phyloP scores from a whole-genome alignment of 2,888 invertebrate species.

The Alloscopus bannaensis region DNA sequence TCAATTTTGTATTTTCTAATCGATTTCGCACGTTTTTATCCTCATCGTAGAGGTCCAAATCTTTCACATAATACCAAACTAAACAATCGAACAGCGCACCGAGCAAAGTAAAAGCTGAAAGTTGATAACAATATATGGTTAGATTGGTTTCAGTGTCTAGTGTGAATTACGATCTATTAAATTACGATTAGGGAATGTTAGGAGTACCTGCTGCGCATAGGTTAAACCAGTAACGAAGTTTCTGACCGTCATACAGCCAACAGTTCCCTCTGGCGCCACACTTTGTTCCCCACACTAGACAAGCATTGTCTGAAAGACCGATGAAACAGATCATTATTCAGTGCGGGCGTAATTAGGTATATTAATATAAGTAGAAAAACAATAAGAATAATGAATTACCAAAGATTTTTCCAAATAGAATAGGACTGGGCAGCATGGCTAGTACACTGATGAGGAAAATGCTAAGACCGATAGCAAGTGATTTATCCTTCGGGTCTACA shows the following conservation, averaged over 20 bases:
- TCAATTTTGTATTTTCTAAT: slow-evolving; percentile 46
- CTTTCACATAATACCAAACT: slow-evolving; percentile 76
- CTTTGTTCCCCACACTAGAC: slow-evolving; percentile 85
- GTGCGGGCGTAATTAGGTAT: not conserved
- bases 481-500: slow-evolving; percentile 80
- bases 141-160: not conserved
- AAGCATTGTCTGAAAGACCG: slow-evolving; percentile 79
- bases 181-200: not conserved
- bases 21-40: slow-evolving; percentile 66
- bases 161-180: not conserved
- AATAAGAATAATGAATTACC: slow-evolving; percentile 74
- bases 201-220: slow-evolving; percentile 79
- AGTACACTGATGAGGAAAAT: slow-evolving; percentile 81
- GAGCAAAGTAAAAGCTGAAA: slow-evolving; percentile 75
- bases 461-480: slow-evolving; percentile 81
- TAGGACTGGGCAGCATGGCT: slow-evolving; percentile 83
- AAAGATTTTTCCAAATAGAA: slow-evolving; percentile 83
- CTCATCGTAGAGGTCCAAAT: slow-evolving; percentile 75
- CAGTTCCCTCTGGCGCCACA: slow-evolving; percentile 84
- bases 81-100: slow-evolving; percentile 77
- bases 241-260: slow-evolving; percentile 84
- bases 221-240: slow-evolving; percentile 81
- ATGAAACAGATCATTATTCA: slow-evolving; percentile 3
- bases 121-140: not conserved
- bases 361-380: not conserved